Base-by-base conservation (phyloP, 2,888 invertebrate species). In the Hirtodrosophila alboralis region DNA sequence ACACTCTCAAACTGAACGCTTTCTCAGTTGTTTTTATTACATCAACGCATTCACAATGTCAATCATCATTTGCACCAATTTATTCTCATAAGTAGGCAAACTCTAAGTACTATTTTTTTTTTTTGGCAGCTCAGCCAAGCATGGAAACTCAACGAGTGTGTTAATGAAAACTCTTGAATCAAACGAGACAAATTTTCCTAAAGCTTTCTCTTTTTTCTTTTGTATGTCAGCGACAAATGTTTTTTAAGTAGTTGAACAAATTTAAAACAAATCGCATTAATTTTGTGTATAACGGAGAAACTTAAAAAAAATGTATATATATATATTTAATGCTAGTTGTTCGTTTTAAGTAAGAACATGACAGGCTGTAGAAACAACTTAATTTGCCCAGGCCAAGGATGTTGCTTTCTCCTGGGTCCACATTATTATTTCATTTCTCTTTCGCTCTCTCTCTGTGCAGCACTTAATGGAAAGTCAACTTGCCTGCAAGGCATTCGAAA, bases 11-110 rank as follows among this genome's bases (percentile, higher is more conserved):
- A n/a, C 36, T 26, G 6, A 18, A 1, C 26, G n/a, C 12, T 10
- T 28, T 33, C 12, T n/a, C 18, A 12, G 14, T 33, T 16, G 5
- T 31, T 52, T 34, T 27, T 14, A 41, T 49, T 43, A 27, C 27
- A 60, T 23, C 38, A 36, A 7, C 53, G 48, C 49, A 57, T 52
- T 65, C 56, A n/a, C n/a, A 52, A 64, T 73, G 77, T 77, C 77
- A 80, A 80, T 68, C 80, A 75, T 75, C 72, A 68, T 74, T 68
- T 72, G 61, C 58, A 56, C 48, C 41, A 64, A 72, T 49, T 76
- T 68, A 64, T 68, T 67, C 57, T 48, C 52, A 64, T 62, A 70
- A 74, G 34, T 41, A 52, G 27, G 28, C 36, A 43, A n/a, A n/a
- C n/a, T 14, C 41, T 34, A 43, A 41, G 8, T 23, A 23, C 23